A percentile compares a stretch with the other conserved stretches of the same genome.
These are phyloP conservation scores for Psittacus erithacus DNA, from an alignment of 2,113 vertebrate species.

Conservation along the genomic window DNA sequence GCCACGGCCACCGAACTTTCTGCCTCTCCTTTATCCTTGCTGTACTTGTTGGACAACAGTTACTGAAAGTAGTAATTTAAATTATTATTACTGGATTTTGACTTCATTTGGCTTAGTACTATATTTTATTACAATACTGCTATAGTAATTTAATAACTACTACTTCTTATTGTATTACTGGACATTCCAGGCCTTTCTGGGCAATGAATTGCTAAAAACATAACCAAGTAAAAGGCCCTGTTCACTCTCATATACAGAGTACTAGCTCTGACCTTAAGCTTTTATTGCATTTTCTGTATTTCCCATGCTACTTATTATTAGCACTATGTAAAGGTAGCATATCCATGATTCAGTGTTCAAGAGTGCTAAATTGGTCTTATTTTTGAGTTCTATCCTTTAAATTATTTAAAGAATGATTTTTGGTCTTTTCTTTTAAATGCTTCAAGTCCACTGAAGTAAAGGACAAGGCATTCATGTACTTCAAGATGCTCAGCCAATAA, in stretches of 20 bases:
- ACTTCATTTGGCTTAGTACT: not conserved
- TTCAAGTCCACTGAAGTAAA: not conserved
- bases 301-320: not conserved
- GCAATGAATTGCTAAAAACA: not conserved
- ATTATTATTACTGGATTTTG: not conserved
- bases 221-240: not conserved
- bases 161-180: not conserved
- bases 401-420: not conserved
- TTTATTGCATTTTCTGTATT: not conserved
- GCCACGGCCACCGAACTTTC: not conserved
- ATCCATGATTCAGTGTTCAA: not conserved
- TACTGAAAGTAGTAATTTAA: not conserved
- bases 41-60: not conserved
- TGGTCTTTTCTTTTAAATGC: not conserved
- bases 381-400: not conserved
- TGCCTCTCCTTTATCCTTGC: not conserved
- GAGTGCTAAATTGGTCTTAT: not conserved
- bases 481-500: not conserved
- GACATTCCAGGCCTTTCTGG: not conserved
- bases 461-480: not conserved
- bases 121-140: not conserved
- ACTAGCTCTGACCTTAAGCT: not conserved
- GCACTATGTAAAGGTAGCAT: not conserved
- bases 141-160: not conserved
- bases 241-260: not conserved